A percentile compares a stretch with the other conserved stretches of the same genome.
These are phyloP conservation scores for Edolisoma coerulescens DNA, from an alignment of 2,113 vertebrate genomes.

Conservation along the genomic window DNA sequence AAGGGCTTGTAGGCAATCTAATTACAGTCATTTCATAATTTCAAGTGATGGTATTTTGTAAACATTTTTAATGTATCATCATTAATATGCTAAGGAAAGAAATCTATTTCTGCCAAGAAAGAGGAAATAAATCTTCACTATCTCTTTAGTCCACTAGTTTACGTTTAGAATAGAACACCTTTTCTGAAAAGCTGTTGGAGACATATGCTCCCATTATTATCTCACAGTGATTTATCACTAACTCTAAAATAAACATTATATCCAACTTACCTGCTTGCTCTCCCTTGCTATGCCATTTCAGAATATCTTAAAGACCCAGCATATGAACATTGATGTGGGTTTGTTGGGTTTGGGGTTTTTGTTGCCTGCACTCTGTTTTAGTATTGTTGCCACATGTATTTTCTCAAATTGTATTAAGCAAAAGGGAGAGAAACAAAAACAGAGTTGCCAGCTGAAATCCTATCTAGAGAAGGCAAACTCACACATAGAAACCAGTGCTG, in stretches of 20 bases:
- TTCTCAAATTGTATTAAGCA: background rate
- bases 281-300: constrained; percentile 28
- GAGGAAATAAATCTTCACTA: constrained; percentile 75
- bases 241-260: constrained; percentile 59
- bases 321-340: background rate
- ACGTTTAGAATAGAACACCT: constrained; percentile 57
- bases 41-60: constrained; percentile 66
- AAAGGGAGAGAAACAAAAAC: background rate
- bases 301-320: constrained; percentile 37
- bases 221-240: constrained; percentile 69
- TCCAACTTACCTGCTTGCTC: constrained; percentile 47
- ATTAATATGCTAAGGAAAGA: constrained; percentile 72
- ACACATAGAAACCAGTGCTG: background rate
- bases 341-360: rapidly evolving
- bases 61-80: constrained; percentile 72
- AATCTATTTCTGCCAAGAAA: constrained; percentile 68
- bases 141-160: constrained; percentile 70
- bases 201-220: constrained; percentile 69
- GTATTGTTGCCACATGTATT: background rate
- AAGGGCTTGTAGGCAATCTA: constrained; percentile 55
- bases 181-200: constrained; percentile 70
- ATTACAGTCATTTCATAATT: constrained; percentile 67
- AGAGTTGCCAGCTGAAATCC: background rate
- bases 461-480: background rate
- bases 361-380: background rate